A percentile compares a stretch with the other conserved stretches of the same genome.
phyloP scores from a whole-genome alignment of 2,797 vertebrate species.

The Chelonia mydas region DNA sequence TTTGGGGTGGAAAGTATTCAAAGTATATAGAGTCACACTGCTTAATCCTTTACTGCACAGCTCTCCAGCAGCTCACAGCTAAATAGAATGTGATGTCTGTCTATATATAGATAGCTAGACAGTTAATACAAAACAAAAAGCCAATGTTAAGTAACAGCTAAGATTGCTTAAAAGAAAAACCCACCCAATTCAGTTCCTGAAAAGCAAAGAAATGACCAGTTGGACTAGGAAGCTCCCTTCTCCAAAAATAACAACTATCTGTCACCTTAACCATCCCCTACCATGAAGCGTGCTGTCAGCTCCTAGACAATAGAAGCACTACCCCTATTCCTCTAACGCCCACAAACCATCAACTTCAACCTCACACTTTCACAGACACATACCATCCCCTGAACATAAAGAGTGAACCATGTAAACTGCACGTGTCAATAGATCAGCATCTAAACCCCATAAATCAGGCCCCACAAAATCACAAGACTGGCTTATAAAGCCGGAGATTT shows the following conservation, averaged over 20 bases:
- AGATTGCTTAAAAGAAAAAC: background rate
- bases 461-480: background rate
- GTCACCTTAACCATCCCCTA: background rate
- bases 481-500: background rate
- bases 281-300: background rate
- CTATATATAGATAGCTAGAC: background rate
- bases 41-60: fast-evolving
- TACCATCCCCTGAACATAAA: background rate
- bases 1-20: slow-evolving; percentile 33
- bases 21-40: fast-evolving
- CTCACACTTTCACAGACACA: background rate
- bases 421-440: background rate
- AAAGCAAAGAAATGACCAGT: background rate
- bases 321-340: background rate
- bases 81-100: background rate
- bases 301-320: background rate
- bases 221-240: background rate
- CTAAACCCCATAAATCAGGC: background rate
- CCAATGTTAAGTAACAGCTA: background rate
- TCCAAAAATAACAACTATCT: background rate
- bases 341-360: background rate
- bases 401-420: background rate
- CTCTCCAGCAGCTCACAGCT: background rate
- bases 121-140: background rate
- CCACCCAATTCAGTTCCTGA: background rate